Evolutionary conservation across 2,888 invertebrate genomes (phyloP).

Genomic region (Erebia palarica): DNA sequence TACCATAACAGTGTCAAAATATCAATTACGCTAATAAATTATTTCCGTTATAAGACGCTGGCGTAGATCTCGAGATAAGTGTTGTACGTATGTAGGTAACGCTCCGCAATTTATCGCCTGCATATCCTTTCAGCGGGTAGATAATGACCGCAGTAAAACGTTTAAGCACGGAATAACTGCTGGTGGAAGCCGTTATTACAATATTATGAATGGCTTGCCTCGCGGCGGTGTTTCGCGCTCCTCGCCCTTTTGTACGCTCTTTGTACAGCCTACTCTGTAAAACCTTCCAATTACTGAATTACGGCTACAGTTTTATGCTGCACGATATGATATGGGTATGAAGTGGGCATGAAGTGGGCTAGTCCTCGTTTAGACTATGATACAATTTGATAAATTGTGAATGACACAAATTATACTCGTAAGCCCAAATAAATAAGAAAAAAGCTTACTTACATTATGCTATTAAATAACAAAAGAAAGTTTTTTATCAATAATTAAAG

Average conservation of each 20-base stretch:
- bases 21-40: constrained; percentile 59
- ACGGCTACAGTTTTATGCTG: constrained; percentile 17
- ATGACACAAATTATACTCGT: background rate
- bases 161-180: constrained; percentile 82
- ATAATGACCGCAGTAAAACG: constrained; percentile 83
- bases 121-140: constrained; percentile 82
- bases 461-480: too few relatives aligned
- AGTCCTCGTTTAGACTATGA: background rate
- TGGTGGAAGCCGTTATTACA: constrained; percentile 80
- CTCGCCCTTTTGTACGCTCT: constrained; percentile 48
- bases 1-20: constrained; percentile 26
- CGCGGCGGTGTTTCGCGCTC: constrained; percentile 53
- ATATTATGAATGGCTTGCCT: constrained; percentile 80
- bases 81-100: constrained; percentile 57
- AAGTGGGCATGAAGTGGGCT: constrained; percentile 2
- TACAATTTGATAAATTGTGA: background rate
- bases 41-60: constrained; percentile 56
- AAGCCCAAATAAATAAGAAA: too few relatives aligned
- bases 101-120: constrained; percentile 78
- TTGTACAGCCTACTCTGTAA: constrained; percentile 41
- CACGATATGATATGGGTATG: background rate
- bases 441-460: too few relatives aligned
- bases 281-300: constrained; percentile 29
- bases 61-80: constrained; percentile 61
- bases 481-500: too few relatives aligned